Conservation (phyloP, 2,113 vertebrate genomes). For the Tringa solitaria region DNA sequence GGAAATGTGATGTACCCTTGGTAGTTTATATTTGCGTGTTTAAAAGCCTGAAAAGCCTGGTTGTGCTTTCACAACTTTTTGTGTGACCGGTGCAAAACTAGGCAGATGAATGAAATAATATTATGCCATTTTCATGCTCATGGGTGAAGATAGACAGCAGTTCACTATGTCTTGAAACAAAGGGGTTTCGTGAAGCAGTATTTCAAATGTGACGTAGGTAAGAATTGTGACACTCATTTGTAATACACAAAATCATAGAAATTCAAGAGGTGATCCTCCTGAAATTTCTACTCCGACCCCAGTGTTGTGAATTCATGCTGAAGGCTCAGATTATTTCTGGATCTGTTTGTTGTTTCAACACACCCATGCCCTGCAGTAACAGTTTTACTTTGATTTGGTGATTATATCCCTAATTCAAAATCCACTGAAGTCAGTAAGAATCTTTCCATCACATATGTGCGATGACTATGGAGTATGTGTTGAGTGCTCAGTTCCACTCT, state of each 20-base stretch:
- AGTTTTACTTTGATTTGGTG: neutral
- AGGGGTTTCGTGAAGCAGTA: neutral
- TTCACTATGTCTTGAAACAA: neutral
- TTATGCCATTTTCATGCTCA: neutral
- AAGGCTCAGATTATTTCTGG: neutral
- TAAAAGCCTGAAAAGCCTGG: slow-evolving; percentile 22
- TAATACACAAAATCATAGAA: neutral
- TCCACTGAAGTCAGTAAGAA: neutral
- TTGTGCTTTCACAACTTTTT: neutral
- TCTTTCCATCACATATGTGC: rapidly evolving
- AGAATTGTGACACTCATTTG: neutral
- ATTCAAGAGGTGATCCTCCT: neutral
- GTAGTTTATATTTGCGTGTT: slow-evolving; percentile 1
- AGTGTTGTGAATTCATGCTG: neutral
- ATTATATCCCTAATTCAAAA: neutral
- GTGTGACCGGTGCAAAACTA: neutral
- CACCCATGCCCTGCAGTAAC: neutral
- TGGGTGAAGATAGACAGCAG: neutral
- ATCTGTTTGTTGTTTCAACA: neutral
- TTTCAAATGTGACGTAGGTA: neutral
- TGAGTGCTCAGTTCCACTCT: neutral
- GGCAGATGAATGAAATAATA: neutral
- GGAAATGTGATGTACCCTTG: slow-evolving; percentile 3
- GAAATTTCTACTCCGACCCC: neutral
- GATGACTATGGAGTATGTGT: neutral